Percentiles rank a stretch among this genome's conserved stretches.
Evolutionary conservation across 2,888 invertebrate genomes (phyloP).

Genomic region (Stenolophus ochropezus): DNA sequence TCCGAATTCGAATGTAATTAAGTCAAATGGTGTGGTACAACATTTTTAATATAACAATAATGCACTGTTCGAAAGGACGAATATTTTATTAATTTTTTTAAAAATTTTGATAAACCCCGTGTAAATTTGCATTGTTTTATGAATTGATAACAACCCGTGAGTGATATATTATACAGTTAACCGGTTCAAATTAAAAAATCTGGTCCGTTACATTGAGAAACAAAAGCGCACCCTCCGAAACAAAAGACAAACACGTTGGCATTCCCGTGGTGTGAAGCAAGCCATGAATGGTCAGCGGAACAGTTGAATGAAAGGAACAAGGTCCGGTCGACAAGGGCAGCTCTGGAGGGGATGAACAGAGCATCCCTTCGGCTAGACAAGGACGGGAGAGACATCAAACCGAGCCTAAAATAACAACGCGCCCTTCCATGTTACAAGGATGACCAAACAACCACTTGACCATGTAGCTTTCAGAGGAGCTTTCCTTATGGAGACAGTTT

Average conservation of each 20-base stretch:
- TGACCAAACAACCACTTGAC: conserved; percentile 28
- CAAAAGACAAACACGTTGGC: conserved; percentile 1
- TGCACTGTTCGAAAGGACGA: too few relatives aligned
- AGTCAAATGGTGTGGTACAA: too few relatives aligned
- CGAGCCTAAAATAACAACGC: conserved; percentile 42
- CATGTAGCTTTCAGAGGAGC: not conserved
- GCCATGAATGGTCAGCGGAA: conserved; percentile 38
- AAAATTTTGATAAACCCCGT: too few relatives aligned
- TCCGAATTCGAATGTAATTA: too few relatives aligned
- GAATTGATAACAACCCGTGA: too few relatives aligned
- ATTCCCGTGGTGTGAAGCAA: not conserved
- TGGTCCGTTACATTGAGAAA: not conserved
- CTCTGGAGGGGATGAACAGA: conserved; percentile 24
- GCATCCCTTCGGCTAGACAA: conserved; percentile 10
- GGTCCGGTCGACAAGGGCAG: conserved; percentile 34
- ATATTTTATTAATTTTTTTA: too few relatives aligned
- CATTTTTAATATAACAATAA: too few relatives aligned
- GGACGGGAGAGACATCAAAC: conserved; percentile 11
- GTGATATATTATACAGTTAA: too few relatives aligned
- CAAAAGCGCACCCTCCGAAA: not conserved
- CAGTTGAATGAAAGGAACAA: conserved; percentile 41
- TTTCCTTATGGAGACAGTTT: not conserved
- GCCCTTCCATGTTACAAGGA: conserved; percentile 19
- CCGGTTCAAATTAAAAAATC: not conserved
- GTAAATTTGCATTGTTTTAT: too few relatives aligned